Percentiles rank a stretch among this genome's conserved stretches.
Conservation (phyloP, 2,888 invertebrate species). For the Ctena decussata region DNA sequence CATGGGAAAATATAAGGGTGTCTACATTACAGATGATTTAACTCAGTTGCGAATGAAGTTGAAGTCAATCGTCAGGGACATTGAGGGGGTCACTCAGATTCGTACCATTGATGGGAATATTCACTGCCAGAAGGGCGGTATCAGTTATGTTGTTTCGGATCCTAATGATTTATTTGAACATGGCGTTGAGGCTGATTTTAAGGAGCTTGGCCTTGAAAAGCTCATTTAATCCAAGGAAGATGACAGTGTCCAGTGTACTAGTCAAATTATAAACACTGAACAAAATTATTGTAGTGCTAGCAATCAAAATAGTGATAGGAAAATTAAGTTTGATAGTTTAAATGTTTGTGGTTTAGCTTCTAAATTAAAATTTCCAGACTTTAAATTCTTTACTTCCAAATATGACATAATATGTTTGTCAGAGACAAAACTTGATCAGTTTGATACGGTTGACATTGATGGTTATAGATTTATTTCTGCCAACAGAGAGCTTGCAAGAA, state of each 20-base stretch:
- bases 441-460: too few relatives aligned
- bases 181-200: background rate
- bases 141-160: background rate
- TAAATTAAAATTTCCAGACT: background rate
- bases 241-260: background rate
- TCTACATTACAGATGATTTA: constrained; percentile 18
- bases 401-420: background rate
- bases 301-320: background rate
- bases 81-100: background rate
- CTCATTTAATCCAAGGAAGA: background rate
- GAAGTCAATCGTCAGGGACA: constrained; percentile 17
- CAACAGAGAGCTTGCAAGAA: background rate
- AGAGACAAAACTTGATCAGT: background rate
- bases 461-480: background rate
- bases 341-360: background rate
- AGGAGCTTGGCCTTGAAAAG: background rate
- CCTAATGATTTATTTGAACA: background rate
- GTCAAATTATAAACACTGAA: background rate
- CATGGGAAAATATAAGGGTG: too few relatives aligned
- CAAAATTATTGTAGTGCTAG: background rate
- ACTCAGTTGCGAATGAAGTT: constrained; percentile 7
- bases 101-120: constrained; percentile 8
- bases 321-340: background rate
- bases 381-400: background rate
- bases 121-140: constrained; percentile 2